phyloP scores from a whole-genome alignment of 2,797 vertebrate species.

The Argya squamiceps region DNA sequence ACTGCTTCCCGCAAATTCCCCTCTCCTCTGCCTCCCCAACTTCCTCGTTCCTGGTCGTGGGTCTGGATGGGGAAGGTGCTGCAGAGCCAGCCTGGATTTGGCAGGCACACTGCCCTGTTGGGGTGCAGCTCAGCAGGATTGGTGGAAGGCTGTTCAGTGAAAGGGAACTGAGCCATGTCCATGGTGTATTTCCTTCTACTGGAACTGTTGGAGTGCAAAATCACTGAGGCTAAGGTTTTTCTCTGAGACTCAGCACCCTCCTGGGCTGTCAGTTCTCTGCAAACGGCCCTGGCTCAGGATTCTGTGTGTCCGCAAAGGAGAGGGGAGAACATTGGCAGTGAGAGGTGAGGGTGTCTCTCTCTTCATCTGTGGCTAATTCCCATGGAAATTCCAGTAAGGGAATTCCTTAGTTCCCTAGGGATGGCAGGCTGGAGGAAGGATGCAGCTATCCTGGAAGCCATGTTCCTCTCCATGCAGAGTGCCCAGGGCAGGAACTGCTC shows the following conservation, averaged over 20 bases:
- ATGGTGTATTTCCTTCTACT: background rate
- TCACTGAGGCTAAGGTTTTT: background rate
- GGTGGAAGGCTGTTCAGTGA: background rate
- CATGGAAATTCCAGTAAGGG: background rate
- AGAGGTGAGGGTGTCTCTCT: background rate
- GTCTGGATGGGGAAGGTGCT: background rate
- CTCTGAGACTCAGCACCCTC: background rate
- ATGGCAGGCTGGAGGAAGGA: background rate
- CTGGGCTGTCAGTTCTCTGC: background rate
- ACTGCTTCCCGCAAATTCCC: fast-evolving
- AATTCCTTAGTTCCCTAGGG: background rate
- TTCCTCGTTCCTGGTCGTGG: fast-evolving
- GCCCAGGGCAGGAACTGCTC: background rate
- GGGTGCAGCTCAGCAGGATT: background rate
- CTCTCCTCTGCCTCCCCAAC: background rate
- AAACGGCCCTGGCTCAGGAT: background rate
- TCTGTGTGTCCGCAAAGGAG: background rate
- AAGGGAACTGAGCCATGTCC: background rate
- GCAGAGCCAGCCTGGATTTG: background rate
- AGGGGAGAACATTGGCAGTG: background rate
- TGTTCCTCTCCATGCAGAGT: background rate
- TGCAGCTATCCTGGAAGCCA: background rate
- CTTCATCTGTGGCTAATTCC: background rate
- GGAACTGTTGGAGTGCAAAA: background rate
- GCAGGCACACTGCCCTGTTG: background rate